These are phyloP conservation scores for Dromaius novaehollandiae DNA, from an alignment of 2,113 vertebrate species.

Conservation along the genomic window DNA sequence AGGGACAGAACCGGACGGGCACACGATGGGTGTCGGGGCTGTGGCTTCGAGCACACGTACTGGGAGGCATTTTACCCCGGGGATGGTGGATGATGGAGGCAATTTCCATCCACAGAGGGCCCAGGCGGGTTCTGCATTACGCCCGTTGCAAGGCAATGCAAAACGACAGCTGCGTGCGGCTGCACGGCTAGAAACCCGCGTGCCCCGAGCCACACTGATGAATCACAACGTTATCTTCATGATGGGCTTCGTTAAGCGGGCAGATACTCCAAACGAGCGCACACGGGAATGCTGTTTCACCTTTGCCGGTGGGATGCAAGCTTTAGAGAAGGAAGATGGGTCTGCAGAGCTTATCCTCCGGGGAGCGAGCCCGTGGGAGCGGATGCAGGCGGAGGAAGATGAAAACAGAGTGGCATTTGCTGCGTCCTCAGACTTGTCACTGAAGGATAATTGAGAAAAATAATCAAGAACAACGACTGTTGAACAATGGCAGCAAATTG, in stretches of 20 bases:
- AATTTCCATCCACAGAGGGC: neutral
- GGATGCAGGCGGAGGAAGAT: neutral
- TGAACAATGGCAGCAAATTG: slow-evolving; percentile 44
- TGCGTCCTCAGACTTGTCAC: neutral
- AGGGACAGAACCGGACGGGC: neutral
- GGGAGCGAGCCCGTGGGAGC: neutral
- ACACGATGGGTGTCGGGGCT: neutral
- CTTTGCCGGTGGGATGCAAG: neutral
- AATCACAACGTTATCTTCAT: neutral
- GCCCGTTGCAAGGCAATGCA: neutral
- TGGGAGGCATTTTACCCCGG: neutral
- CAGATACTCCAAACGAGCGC: neutral
- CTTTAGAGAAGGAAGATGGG: neutral
- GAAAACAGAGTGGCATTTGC: neutral
- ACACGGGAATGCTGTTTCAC: neutral
- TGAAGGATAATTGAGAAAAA: neutral
- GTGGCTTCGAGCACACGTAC: neutral
- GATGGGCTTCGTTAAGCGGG: neutral
- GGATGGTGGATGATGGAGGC: neutral
- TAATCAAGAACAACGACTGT: slow-evolving; percentile 16
- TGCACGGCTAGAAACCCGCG: neutral
- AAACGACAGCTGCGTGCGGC: neutral
- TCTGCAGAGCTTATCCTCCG: rapidly evolving
- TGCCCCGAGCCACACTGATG: neutral
- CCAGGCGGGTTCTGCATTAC: neutral